Base-by-base conservation (phyloP, 1,140 invertebrate species). In the Zaprionus ornatus region DNA sequence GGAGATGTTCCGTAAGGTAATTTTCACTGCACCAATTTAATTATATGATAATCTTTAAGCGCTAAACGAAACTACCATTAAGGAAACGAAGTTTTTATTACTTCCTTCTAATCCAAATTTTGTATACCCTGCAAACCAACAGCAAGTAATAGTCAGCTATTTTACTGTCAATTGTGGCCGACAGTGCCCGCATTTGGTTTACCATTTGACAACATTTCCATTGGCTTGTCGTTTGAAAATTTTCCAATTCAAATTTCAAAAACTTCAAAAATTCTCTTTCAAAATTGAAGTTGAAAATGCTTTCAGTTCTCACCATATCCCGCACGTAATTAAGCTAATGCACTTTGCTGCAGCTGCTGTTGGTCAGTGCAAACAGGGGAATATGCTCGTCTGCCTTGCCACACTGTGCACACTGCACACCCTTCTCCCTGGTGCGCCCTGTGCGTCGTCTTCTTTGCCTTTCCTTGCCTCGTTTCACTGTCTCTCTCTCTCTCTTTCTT, bases 401-500 rank as follows among this genome's bases (percentile, higher is more conserved):
- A 17, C 37, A 17, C 40, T 45, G 40, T 17, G n/a, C n/a, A 45
- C 37, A 17, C n/a, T 45, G 40, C 7, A n/a, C 45, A 21, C 45
- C 7, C 48, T 56, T 29, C 65, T 68, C 23, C 21, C 35, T 32
- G 32, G 52, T 55, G 65, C 45, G 17, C 27, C 52, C 27, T 67
- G 9, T 21, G 32, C 32, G 27, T 17, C 25, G 29, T 42, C 45
- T 23, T 54, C 57, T 45, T 35, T 60, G 15, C 60, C 9, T 27
- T n/a, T 4, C 37, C 37, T 45, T 17, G 45, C 42, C 40, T 4
- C 37, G 27, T 29, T 64, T 55, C 59, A 37, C 23, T 50, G 40
- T 7, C n/a, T 37, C 17, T 37, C 19, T 27, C 17, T 21, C 32
- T 55, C 52, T 40, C 25, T 72, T 17, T 50, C 71, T 27, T 56